These are phyloP conservation scores for Temnothorax unifasciatus DNA, from an alignment of 2,888 invertebrate genomes.

Conservation along the genomic window DNA sequence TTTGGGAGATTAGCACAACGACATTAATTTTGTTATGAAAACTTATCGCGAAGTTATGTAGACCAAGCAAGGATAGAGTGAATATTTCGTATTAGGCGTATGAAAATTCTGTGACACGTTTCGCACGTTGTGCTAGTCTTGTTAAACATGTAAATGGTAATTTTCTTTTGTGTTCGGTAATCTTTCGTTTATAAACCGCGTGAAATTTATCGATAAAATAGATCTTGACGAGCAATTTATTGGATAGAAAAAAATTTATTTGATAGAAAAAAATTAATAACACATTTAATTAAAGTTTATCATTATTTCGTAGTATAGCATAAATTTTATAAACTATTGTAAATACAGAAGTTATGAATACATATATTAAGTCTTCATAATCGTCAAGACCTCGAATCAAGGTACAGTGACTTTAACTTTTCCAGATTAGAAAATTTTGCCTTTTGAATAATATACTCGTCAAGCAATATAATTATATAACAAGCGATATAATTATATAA, in stretches of 20 bases:
- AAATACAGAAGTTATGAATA: background rate
- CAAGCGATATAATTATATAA: slow-evolving; percentile 47
- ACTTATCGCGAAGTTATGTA: slow-evolving; percentile 3
- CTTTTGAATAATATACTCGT: background rate
- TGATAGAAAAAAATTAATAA: background rate
- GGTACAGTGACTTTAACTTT: slow-evolving; percentile 22
- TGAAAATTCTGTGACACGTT: background rate
- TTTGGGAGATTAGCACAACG: slow-evolving; percentile 70
- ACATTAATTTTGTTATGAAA: slow-evolving; percentile 45
- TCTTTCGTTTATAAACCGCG: background rate
- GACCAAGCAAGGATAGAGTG: background rate
- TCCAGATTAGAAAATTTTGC: slow-evolving; percentile 14
- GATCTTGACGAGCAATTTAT: slow-evolving; percentile 43
- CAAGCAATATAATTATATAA: background rate
- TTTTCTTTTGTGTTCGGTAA: slow-evolving; percentile 1
- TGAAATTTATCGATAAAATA: slow-evolving; percentile 15
- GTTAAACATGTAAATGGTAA: slow-evolving; percentile 33
- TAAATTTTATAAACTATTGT: background rate
- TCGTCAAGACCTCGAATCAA: slow-evolving; percentile 46
- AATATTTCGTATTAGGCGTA: background rate
- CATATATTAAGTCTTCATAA: background rate
- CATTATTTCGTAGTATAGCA: background rate
- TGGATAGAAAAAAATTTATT: background rate
- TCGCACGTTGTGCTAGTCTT: slow-evolving; percentile 59
- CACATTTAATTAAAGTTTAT: slow-evolving; percentile 8